These are phyloP conservation scores for Ruditapes philippinarum DNA, from an alignment of 1,140 invertebrate genomes.

Conservation along the genomic window DNA sequence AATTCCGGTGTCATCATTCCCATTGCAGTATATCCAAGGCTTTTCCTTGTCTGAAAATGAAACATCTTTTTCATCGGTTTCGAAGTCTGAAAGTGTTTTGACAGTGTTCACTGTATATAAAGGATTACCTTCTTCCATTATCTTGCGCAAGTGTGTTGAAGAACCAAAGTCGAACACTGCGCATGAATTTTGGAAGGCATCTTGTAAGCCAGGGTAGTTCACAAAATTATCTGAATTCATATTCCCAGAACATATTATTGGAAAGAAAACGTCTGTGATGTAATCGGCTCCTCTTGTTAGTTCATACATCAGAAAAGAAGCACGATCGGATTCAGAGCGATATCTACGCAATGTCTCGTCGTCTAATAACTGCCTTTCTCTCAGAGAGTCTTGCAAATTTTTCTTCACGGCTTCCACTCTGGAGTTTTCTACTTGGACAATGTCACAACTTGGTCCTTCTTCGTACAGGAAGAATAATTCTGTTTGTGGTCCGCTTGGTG, in stretches of 20 bases:
- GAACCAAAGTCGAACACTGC: constrained; percentile 23
- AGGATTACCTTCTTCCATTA: background rate
- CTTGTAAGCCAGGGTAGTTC: background rate
- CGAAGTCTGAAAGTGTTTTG: background rate
- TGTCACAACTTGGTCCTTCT: background rate
- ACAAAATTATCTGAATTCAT: background rate
- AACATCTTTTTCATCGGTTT: background rate
- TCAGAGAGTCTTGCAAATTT: background rate
- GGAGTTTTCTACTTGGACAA: background rate
- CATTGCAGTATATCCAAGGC: constrained; percentile 24
- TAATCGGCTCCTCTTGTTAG: background rate
- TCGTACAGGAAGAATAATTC: background rate
- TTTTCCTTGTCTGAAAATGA: background rate
- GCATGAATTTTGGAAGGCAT: background rate
- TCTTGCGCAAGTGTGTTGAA: background rate
- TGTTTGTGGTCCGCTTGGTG: background rate
- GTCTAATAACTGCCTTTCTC: background rate
- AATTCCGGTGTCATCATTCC: background rate
- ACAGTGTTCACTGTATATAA: background rate
- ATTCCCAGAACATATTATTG: background rate
- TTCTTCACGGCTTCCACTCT: background rate
- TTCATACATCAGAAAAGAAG: background rate
- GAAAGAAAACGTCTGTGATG: constrained; percentile 11
- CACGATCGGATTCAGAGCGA: background rate
- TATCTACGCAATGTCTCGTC: background rate